Conservation (phyloP, 92 coral and sea anemone species). For the Anthopleura xanthogrammica region DNA sequence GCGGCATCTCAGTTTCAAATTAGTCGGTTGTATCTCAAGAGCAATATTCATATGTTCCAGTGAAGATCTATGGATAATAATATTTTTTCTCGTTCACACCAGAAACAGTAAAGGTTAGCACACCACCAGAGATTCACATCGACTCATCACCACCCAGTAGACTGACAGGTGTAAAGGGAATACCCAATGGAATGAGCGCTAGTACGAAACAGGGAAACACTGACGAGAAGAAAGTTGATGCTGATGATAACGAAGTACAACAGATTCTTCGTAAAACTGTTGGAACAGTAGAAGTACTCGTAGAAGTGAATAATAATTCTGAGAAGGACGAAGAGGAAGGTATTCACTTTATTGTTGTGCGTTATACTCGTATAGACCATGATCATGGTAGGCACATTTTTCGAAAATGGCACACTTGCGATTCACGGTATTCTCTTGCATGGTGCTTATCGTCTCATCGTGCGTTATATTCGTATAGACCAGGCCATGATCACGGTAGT, state of each 20-base stretch:
- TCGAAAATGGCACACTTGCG: not conserved
- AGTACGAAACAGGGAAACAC: not conserved
- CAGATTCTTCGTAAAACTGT: slow-evolving; percentile 49
- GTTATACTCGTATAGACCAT: not conserved
- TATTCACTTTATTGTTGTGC: not conserved
- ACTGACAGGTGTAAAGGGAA: not conserved
- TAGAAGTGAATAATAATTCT: slow-evolving; percentile 48
- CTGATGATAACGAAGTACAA: slow-evolving; percentile 54
- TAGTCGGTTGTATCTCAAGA: too few relatives aligned
- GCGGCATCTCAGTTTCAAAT: too few relatives aligned
- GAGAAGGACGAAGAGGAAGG: slow-evolving; percentile 19
- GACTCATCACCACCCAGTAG: slow-evolving; percentile 25
- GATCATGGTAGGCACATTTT: not conserved
- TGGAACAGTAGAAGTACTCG: slow-evolving; percentile 63
- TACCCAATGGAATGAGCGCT: slow-evolving; percentile 16
- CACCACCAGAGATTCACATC: slow-evolving; percentile 48
- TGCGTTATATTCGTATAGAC: not conserved
- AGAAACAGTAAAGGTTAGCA: slow-evolving; percentile 17
- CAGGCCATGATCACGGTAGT: not conserved
- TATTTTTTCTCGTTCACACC: not conserved
- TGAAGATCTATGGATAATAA: not conserved
- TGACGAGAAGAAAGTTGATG: slow-evolving; percentile 1
- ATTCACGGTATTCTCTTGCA: not conserved
- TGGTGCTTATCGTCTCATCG: too few relatives aligned
- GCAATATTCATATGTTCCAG: too few relatives aligned